Base-by-base conservation (phyloP, 2,888 invertebrate genomes). In the Horisme vitalbata region DNA sequence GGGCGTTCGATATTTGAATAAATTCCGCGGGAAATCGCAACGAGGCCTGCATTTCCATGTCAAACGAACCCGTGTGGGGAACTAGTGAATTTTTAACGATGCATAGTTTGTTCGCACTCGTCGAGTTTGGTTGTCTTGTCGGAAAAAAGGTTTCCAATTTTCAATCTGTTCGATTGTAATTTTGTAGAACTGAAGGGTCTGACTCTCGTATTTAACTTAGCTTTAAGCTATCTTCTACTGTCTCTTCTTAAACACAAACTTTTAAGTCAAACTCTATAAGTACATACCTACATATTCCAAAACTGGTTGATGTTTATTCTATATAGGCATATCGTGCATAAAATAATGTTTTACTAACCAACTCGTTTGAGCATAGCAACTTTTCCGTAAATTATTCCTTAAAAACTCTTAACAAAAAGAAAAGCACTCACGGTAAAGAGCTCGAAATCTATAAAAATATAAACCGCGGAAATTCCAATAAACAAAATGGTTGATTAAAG, bases 1-100 rank as follows among this genome's bases (percentile, higher is more conserved):
- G 63, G 52, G 38, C 37, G 59, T 59, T 63, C 63, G 57, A 57
- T 58, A 71, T 79, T 75, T 77, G 79, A 79, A 81, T 80, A 79
- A 72, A 79, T 82, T 77, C 73, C 66, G 67, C 66, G 74, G 67
- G 63, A 70, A 68, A 68, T 74, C 69, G 71, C 72, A 68, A 64
- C 74, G 73, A 65, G 75, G 74, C 77, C 59, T 68, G 69, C 79
- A 87, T 87, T 87, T 79, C 79, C 87, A 87, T 88, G 83, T 85
- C 87, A 87, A 87, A 87, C 83, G 83, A 59, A 57, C 57, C 57
- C 64, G 64, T 59, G 61, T 62, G 62, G 61, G 60, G 61, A 61
- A 61, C 67, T 71, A 68, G 76, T 80, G 80, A 79, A 83, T 83
- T 85, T 85, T 80, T 83, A 82, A 81, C 81, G 70, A 71, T 59